A percentile compares a stretch with the other conserved stretches of the same genome.
Evolutionary conservation across 2,797 vertebrate species (phyloP).

Genomic region (Microctenopoma stevenorrisi): DNA sequence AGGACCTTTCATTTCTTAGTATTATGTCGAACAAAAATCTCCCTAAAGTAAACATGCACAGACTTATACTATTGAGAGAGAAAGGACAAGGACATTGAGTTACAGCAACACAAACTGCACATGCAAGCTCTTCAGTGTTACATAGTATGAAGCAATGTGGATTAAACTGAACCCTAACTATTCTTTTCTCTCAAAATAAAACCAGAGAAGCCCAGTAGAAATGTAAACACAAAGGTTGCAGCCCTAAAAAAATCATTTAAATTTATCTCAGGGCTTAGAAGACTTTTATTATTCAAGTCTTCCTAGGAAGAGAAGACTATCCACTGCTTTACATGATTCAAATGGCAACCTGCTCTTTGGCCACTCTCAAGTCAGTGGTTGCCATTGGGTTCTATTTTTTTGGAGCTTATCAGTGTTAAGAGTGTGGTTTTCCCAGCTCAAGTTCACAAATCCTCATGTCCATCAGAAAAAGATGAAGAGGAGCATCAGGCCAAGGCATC

Average conservation of each 20-base stretch:
- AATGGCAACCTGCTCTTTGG: constrained; percentile 46
- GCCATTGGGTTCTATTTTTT: constrained; percentile 14
- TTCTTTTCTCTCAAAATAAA: constrained; percentile 30
- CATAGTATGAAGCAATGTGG: constrained; percentile 49
- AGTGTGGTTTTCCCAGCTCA: constrained; percentile 37
- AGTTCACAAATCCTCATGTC: constrained; percentile 25
- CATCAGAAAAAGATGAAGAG: constrained; percentile 14
- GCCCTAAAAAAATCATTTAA: constrained; percentile 47
- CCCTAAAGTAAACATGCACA: constrained; percentile 81
- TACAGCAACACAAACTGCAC: constrained; percentile 85
- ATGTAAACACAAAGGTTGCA: constrained; percentile 40
- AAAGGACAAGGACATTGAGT: constrained; percentile 71
- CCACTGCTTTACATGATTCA: constrained; percentile 41
- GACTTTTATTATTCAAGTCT: constrained; percentile 45
- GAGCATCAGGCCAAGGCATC: constrained; percentile 21
- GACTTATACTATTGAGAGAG: constrained; percentile 67
- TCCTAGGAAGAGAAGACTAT: constrained; percentile 36
- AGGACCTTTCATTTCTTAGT: constrained; percentile 63
- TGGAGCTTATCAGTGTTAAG: constrained; percentile 21
- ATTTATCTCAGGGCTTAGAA: constrained; percentile 51
- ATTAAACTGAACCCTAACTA: constrained; percentile 53
- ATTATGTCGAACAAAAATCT: constrained; percentile 72
- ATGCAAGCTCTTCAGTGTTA: constrained; percentile 79
- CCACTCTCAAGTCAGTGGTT: constrained; percentile 32
- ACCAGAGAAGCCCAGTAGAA: constrained; percentile 49